A percentile compares a stretch with the other conserved stretches of the same genome.
Evolutionary conservation across 2,113 vertebrate genomes (phyloP).

Genomic region (Telmatochromis sp.): DNA sequence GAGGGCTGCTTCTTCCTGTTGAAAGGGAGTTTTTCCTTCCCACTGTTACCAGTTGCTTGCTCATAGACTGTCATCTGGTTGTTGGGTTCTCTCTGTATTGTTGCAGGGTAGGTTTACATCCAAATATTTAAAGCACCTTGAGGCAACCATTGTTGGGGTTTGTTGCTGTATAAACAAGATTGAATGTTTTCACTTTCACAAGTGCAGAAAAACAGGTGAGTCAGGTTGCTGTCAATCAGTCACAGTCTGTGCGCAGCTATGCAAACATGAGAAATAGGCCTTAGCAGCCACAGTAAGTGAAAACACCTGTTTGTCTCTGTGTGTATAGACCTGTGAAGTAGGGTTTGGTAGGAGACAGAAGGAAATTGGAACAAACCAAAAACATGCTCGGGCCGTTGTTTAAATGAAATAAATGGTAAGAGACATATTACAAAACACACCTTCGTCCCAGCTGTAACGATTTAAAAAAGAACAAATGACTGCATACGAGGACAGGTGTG

Average conservation of each 20-base stretch:
- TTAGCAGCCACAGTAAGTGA: neutral
- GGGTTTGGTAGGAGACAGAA: neutral
- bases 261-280: neutral
- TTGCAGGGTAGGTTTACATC: neutral
- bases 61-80: neutral
- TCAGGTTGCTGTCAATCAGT: neutral
- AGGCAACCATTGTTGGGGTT: neutral
- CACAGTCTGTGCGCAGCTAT: neutral
- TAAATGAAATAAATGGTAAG: neutral
- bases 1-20: neutral
- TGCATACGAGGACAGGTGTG: neutral
- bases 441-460: neutral
- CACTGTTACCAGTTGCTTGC: neutral
- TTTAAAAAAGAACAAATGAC: neutral
- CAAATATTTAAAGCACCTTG: neutral
- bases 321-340: neutral
- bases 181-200: neutral
- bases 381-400: neutral
- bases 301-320: neutral
- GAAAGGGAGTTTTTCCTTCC: neutral
- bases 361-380: neutral
- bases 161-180: neutral
- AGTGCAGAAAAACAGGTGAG: neutral
- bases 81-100: neutral
- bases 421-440: neutral